Conservation (phyloP, 2,113 vertebrate species). For the Mustela nigripes region DNA sequence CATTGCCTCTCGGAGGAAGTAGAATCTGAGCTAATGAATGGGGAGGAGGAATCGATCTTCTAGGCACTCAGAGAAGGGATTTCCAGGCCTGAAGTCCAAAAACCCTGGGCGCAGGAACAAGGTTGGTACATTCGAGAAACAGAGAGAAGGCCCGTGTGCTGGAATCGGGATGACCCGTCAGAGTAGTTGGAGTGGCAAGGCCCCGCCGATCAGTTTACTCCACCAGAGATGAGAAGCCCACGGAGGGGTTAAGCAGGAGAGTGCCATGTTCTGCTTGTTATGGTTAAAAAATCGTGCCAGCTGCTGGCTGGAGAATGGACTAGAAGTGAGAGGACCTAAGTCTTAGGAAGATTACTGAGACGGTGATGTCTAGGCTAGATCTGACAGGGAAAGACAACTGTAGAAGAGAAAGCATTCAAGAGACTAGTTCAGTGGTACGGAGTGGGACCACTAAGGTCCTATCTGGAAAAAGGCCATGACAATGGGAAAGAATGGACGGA, state of each 20-base stretch:
- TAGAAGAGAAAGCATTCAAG: background rate
- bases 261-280: background rate
- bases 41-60: background rate
- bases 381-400: background rate
- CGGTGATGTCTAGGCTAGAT: background rate
- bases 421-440: background rate
- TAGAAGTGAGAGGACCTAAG: background rate
- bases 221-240: background rate
- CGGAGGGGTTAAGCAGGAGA: background rate
- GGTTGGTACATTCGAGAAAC: background rate
- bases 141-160: background rate
- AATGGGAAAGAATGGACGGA: background rate
- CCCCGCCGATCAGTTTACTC: background rate
- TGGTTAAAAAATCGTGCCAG: background rate
- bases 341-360: constrained; percentile 3
- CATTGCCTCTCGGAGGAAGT: background rate
- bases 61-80: background rate
- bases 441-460: background rate
- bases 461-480: background rate
- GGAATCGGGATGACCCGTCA: background rate
- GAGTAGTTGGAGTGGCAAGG: background rate
- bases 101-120: background rate
- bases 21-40: background rate
- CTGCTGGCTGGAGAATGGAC: background rate
- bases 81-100: background rate